phyloP scores from a whole-genome alignment of 2,113 vertebrate genomes.

The Prunella fulvescens region DNA sequence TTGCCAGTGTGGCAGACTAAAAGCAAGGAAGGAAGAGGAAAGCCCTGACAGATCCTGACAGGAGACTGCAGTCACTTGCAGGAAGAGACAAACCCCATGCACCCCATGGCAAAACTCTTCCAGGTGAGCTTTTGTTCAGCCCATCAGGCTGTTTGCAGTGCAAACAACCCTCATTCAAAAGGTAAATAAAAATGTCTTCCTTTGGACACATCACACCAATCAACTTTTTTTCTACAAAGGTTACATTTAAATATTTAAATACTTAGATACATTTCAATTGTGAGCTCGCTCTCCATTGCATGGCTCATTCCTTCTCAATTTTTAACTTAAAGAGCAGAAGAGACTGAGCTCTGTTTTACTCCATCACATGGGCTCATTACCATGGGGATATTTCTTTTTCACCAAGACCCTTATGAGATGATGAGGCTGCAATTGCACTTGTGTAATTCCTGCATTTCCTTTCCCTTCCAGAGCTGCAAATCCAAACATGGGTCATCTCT shows the following conservation, averaged over 20 bases:
- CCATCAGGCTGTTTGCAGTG: neutral
- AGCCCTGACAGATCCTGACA: neutral
- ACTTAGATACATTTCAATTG: neutral
- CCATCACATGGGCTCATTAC: neutral
- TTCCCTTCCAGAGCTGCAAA: neutral
- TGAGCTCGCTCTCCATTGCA: neutral
- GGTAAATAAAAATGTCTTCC: neutral
- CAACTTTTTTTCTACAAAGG: neutral
- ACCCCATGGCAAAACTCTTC: neutral
- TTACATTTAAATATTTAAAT: neutral
- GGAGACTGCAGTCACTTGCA: neutral
- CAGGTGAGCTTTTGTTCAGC: neutral
- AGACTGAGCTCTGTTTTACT: neutral
- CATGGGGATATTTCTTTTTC: neutral
- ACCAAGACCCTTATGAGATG: neutral
- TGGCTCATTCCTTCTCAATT: neutral
- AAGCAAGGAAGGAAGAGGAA: neutral
- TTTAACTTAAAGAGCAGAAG: neutral
- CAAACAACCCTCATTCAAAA: neutral
- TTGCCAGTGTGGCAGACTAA: neutral
- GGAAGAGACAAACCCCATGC: neutral
- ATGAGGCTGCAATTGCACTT: neutral
- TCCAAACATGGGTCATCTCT: fast-evolving
- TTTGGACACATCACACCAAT: neutral
- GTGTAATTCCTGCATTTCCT: neutral